Evolutionary conservation across 1,140 invertebrate genomes (phyloP).

Genomic region (Trigoniulus corallinus): DNA sequence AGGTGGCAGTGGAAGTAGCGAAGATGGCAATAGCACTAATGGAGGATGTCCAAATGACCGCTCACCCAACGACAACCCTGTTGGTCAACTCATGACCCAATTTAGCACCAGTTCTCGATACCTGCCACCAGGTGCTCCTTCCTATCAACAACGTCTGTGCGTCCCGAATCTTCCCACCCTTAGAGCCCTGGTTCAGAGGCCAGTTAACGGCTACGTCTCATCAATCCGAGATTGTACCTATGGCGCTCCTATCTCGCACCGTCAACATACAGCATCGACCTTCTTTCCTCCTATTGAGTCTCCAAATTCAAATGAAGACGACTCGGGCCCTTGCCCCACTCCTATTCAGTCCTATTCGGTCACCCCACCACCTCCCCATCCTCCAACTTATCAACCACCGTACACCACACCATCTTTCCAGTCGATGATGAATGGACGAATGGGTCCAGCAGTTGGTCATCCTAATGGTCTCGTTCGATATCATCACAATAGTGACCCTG

Average conservation of each 20-base stretch:
- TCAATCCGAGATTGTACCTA: not conserved
- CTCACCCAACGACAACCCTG: not conserved
- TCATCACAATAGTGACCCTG: slow-evolving; percentile 17
- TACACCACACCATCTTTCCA: not conserved
- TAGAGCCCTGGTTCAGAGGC: slow-evolving; percentile 1
- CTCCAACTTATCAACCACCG: not conserved
- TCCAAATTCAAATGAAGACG: not conserved
- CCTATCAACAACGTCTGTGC: slow-evolving; percentile 13
- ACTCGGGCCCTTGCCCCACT: too few relatives aligned
- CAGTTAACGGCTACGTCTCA: slow-evolving; percentile 6
- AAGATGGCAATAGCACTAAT: not conserved
- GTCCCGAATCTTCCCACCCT: slow-evolving; percentile 11
- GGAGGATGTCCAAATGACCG: not conserved
- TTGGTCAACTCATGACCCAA: slow-evolving; percentile 5
- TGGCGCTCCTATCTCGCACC: not conserved
- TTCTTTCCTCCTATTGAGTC: not conserved
- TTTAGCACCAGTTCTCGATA: slow-evolving; percentile 6
- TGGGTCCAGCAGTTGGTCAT: too few relatives aligned
- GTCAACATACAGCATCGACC: not conserved
- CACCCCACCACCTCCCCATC: not conserved
- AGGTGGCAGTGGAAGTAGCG: not conserved
- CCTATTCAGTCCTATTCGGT: too few relatives aligned
- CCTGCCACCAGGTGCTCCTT: slow-evolving; percentile 10
- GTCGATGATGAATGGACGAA: not conserved
- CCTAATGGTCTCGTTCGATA: too few relatives aligned